Conservation (phyloP, 2,888 invertebrate genomes). For the Psylliodes chrysocephalus region DNA sequence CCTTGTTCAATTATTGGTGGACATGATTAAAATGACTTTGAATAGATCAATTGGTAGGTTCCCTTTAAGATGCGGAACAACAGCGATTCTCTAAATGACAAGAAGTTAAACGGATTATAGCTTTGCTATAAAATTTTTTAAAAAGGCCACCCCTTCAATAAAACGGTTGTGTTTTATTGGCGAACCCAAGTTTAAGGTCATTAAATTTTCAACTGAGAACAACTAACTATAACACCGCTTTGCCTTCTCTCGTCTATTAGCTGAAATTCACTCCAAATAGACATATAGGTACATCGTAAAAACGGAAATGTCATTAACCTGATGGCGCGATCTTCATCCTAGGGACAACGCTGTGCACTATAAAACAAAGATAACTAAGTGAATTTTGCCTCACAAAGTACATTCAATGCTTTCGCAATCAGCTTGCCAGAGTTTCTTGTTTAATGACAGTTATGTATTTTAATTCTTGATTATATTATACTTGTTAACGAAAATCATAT, state of each 20-base stretch:
- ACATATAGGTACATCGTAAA: slow-evolving; percentile 28
- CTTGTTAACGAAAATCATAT: no score
- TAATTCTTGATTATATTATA: no score
- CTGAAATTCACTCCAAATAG: slow-evolving; percentile 31
- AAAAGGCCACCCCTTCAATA: slow-evolving; percentile 36
- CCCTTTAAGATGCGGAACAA: slow-evolving; percentile 44
- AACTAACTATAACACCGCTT: slow-evolving; percentile 28
- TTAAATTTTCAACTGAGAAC: slow-evolving; percentile 34
- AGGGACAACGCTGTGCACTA: not conserved
- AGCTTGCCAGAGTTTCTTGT: no score
- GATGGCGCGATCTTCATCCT: slow-evolving; percentile 7
- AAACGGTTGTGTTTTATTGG: slow-evolving; percentile 35
- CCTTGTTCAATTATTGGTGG: no score
- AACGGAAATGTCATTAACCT: slow-evolving; percentile 18
- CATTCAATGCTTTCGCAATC: not conserved
- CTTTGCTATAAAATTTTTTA: slow-evolving; percentile 47
- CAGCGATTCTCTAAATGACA: slow-evolving; percentile 48
- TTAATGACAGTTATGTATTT: no score
- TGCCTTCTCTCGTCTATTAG: slow-evolving; percentile 27
- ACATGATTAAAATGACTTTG: not conserved
- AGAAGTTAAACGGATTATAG: slow-evolving; percentile 50
- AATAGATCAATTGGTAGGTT: not conserved
- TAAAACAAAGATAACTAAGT: slow-evolving; percentile 2
- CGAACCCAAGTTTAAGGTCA: slow-evolving; percentile 29
- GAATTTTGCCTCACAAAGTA: not conserved